A percentile compares a stretch with the other conserved stretches of the same genome.
phyloP scores from a whole-genome alignment of 2,113 vertebrate genomes.

The Phoenicopterus ruber region DNA sequence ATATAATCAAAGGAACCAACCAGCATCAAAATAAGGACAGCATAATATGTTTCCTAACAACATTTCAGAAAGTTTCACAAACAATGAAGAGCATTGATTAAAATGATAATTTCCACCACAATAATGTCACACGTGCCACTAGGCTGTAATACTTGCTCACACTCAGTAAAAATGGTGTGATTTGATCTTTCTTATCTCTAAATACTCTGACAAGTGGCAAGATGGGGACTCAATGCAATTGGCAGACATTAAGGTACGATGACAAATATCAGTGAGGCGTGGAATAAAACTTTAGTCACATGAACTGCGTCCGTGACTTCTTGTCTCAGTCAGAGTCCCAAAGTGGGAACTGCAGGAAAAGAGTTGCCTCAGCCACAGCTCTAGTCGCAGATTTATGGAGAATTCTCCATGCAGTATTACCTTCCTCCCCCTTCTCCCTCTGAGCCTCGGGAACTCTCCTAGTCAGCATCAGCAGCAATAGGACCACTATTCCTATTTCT shows the following conservation, averaged over 20 bases:
- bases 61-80: not conserved
- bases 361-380: not conserved
- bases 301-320: not conserved
- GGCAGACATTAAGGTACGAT: not conserved
- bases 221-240: not conserved
- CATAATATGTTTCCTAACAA: not conserved
- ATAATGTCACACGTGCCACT: not conserved
- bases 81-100: not conserved
- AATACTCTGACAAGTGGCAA: not conserved
- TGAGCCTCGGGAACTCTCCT: not conserved
- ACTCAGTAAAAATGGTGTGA: not conserved
- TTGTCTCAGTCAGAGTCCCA: not conserved
- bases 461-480: not conserved
- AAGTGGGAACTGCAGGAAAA: not conserved
- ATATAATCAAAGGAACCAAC: not conserved
- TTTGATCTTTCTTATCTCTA: not conserved
- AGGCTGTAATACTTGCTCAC: not conserved
- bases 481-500: not conserved
- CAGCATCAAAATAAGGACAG: not conserved
- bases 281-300: not conserved
- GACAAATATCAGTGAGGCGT: not conserved
- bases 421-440: not conserved
- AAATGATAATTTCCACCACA: not conserved
- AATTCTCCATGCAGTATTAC: not conserved
- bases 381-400: rapidly evolving